Conservation (phyloP, 2,888 invertebrate species). For the Luperina testacea region DNA sequence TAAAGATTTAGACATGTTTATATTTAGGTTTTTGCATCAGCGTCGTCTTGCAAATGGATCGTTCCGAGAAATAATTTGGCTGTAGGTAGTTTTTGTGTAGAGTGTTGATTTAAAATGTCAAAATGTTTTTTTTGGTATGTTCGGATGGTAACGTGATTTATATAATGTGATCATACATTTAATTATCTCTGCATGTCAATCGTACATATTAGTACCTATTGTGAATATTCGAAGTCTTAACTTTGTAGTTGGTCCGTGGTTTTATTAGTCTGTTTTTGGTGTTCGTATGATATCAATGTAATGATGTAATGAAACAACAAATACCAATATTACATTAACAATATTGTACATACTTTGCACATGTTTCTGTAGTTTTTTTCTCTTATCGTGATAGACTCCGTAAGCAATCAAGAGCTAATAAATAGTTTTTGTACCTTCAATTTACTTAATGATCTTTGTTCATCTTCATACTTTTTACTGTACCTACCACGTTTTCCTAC, state of each 20-base stretch:
- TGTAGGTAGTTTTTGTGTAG: slow-evolving; percentile 41
- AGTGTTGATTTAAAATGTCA: slow-evolving; percentile 25
- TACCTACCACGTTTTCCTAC: slow-evolving; percentile 3
- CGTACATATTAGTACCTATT: background rate
- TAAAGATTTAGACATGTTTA: slow-evolving; percentile 27
- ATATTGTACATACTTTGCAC: background rate
- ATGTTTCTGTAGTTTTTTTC: slow-evolving; percentile 46
- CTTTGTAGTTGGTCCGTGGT: background rate
- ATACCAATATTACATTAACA: background rate
- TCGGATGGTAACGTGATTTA: slow-evolving; percentile 5
- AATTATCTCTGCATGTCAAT: background rate
- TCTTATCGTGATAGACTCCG: slow-evolving; percentile 38
- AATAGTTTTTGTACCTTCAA: slow-evolving; percentile 46
- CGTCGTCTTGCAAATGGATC: slow-evolving; percentile 23
- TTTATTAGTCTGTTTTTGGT: background rate
- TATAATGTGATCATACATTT: background rate
- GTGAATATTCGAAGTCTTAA: background rate
- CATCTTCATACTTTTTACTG: slow-evolving; percentile 33
- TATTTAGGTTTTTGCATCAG: slow-evolving; percentile 45
- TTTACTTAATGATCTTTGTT: slow-evolving; percentile 35
- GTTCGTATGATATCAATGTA: background rate
- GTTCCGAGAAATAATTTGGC: slow-evolving; percentile 48
- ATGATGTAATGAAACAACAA: slow-evolving; percentile 6
- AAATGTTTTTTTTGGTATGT: slow-evolving; percentile 14
- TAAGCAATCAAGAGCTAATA: slow-evolving; percentile 51